These are phyloP conservation scores for Melanogrammus aeglefinus DNA, from an alignment of 2,797 vertebrate genomes.

Conservation along the genomic window DNA sequence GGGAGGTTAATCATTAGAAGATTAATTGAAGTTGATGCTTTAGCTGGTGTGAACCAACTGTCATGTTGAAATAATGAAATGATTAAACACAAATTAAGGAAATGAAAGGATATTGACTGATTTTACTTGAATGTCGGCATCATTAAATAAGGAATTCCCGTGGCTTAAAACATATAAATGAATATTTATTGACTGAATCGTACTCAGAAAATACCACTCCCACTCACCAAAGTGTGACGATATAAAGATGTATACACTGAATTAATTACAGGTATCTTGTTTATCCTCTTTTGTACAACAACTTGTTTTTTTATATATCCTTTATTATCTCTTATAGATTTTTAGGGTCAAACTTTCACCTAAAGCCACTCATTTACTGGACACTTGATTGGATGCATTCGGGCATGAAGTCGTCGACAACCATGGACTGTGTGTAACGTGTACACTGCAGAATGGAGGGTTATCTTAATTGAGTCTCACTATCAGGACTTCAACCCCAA, in stretches of 20 bases:
- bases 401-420: not conserved
- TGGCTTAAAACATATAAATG: not conserved
- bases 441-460: constrained; percentile 11
- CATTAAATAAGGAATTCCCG: not conserved
- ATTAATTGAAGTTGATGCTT: not conserved
- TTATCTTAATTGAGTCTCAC: constrained; percentile 27
- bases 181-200: not conserved
- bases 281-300: not conserved
- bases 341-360: not conserved
- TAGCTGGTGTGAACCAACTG: not conserved
- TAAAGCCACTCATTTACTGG: not conserved
- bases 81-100: not conserved
- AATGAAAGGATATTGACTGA: not conserved
- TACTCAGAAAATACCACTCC: not conserved
- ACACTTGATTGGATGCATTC: not conserved
- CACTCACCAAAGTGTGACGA: not conserved
- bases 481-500: constrained; percentile 22
- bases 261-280: not conserved
- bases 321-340: not conserved
- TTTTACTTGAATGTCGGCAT: not conserved
- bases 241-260: not conserved
- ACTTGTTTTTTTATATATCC: not conserved
- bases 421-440: not conserved
- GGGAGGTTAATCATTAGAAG: not conserved
- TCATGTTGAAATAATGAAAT: not conserved